Conservation (phyloP, 2,113 vertebrate species). For the Nematolebias whitei region DNA sequence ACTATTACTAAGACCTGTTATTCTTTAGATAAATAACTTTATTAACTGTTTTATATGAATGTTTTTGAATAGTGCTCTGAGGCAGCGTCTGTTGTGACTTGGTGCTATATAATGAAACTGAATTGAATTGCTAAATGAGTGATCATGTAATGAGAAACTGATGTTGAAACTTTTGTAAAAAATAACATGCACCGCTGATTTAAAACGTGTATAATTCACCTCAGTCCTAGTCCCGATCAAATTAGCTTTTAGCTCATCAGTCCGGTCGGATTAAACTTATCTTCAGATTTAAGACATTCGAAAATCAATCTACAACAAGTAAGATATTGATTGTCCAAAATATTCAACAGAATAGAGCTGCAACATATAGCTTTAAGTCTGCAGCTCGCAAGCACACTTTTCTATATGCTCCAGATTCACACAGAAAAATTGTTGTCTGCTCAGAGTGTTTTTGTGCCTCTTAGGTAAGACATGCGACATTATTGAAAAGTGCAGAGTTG, state of each 20-base stretch:
- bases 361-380: background rate
- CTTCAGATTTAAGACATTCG: background rate
- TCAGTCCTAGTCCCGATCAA: no score
- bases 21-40: no score
- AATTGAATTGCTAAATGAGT: no score
- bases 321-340: background rate
- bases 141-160: no score
- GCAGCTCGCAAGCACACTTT: constrained; percentile 39
- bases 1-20: no score
- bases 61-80: no score
- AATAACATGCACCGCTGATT: no score
- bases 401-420: constrained; percentile 5
- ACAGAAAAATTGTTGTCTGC: constrained; percentile 10
- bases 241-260: background rate
- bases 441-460: constrained; percentile 24
- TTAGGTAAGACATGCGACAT: constrained; percentile 47
- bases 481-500: constrained; percentile 50
- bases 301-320: background rate
- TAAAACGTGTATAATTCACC: no score
- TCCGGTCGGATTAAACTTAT: background rate
- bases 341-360: background rate
- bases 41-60: no score
- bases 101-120: no score
- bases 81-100: no score
- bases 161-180: no score